phyloP scores from a whole-genome alignment of 2,113 vertebrate species.

The Pipa parva region DNA sequence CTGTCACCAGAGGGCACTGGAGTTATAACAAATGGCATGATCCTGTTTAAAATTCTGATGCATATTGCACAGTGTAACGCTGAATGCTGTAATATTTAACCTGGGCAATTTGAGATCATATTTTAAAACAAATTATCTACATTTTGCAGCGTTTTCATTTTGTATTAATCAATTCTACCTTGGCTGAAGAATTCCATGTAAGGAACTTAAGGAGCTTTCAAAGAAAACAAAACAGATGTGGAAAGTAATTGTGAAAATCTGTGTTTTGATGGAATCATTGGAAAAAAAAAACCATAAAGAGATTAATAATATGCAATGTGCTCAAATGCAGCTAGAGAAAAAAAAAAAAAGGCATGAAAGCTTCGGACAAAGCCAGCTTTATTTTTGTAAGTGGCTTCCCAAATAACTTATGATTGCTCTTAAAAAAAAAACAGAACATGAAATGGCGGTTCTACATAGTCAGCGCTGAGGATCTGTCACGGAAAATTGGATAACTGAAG shows the following conservation, averaged over 20 bases:
- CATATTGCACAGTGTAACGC: neutral
- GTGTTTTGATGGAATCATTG: neutral
- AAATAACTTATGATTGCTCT: neutral
- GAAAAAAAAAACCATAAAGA: neutral
- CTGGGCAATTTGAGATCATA: constrained; percentile 6
- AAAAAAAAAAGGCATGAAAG: neutral
- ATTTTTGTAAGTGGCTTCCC: neutral
- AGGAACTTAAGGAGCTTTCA: neutral
- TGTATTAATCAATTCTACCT: constrained; percentile 15
- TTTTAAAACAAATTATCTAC: constrained; percentile 6
- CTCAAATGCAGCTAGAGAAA: neutral
- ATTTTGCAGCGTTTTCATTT: neutral
- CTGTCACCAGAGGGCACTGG: constrained; percentile 60
- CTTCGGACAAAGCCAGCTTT: neutral
- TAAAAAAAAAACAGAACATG: no score
- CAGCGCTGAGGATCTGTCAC: no score
- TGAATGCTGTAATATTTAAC: constrained; percentile 10
- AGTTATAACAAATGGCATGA: constrained; percentile 10
- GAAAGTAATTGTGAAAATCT: neutral
- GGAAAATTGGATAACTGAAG: no score
- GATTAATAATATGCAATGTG: neutral
- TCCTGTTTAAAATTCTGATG: neutral
- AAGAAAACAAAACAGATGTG: constrained; percentile 23
- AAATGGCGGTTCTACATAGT: no score
- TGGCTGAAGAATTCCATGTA: neutral